Percentiles rank a stretch among this genome's conserved stretches.
Evolutionary conservation across 2,113 vertebrate species (phyloP).

Genomic region (Potamarius usumacintae): DNA sequence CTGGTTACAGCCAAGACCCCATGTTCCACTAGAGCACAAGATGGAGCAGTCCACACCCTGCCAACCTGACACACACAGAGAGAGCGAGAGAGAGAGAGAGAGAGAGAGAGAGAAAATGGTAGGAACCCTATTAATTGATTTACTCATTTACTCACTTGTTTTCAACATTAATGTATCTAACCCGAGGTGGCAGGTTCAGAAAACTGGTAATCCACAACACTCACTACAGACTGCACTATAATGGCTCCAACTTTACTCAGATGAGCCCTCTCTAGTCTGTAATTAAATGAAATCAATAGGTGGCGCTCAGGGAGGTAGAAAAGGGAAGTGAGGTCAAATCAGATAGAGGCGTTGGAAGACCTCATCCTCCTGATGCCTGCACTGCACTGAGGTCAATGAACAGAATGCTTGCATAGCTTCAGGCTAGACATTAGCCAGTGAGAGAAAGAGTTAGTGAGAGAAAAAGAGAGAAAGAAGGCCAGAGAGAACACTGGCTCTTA

Average conservation of each 20-base stretch:
- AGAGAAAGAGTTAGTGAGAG: slow-evolving; percentile 22
- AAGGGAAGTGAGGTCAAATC: slow-evolving; percentile 43
- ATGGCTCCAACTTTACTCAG: slow-evolving; percentile 19
- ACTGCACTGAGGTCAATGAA: slow-evolving; percentile 49
- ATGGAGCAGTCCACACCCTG: slow-evolving; percentile 90
- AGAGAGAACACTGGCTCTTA: slow-evolving; percentile 48
- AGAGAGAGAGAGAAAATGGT: not conserved
- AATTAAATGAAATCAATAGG: slow-evolving; percentile 44
- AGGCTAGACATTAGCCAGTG: slow-evolving; percentile 40
- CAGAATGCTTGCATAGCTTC: slow-evolving; percentile 53
- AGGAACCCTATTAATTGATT: slow-evolving; percentile 4
- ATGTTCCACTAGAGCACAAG: slow-evolving; percentile 85
- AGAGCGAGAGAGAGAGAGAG: not conserved
- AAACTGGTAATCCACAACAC: slow-evolving; percentile 9
- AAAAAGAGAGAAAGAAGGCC: slow-evolving; percentile 23
- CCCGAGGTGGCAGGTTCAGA: not conserved
- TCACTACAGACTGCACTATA: not conserved
- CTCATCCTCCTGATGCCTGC: slow-evolving; percentile 25
- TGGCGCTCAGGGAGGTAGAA: not conserved
- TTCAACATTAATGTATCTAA: slow-evolving; percentile 12
- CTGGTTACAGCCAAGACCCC: slow-evolving; percentile 91
- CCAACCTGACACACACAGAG: slow-evolving; percentile 78
- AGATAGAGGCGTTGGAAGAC: slow-evolving; percentile 39
- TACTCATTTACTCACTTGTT: not conserved
- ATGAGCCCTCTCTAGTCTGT: slow-evolving; percentile 17